Conservation (phyloP, 2,113 vertebrate species). For the Ptyas mucosa region DNA sequence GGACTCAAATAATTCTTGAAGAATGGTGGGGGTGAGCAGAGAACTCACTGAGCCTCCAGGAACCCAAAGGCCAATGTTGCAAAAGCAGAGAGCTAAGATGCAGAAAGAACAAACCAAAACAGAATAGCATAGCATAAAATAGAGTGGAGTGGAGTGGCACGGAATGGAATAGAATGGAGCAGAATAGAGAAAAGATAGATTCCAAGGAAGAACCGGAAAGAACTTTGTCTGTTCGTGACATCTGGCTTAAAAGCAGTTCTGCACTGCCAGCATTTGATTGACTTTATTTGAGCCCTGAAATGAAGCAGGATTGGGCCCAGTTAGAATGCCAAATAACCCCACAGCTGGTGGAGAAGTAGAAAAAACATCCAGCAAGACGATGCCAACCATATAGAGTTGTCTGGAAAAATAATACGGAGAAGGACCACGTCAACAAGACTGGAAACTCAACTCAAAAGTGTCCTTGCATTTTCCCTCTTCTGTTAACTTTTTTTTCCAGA, state of each 20-base stretch:
- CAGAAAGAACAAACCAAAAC: neutral
- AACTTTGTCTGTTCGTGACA: neutral
- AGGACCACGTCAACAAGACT: neutral
- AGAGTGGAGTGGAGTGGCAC: neutral
- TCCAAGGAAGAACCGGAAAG: neutral
- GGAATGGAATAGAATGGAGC: neutral
- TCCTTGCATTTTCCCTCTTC: neutral
- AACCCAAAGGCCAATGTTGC: neutral
- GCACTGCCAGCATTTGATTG: neutral
- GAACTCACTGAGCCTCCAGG: neutral
- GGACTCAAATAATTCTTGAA: neutral
- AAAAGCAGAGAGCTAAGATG: neutral
- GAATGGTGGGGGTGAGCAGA: neutral
- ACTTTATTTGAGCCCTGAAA: neutral
- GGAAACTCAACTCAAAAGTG: neutral
- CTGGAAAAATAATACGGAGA: neutral
- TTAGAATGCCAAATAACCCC: neutral
- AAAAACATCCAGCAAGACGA: neutral
- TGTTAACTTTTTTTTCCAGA: neutral
- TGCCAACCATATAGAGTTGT: neutral
- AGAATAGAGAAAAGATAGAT: neutral
- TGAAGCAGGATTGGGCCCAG: neutral
- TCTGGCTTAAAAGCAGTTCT: neutral
- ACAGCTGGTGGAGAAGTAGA: neutral
- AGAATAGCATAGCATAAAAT: neutral